Conservation (phyloP, 2,888 invertebrate species). For the Drosophila niveifrons region DNA sequence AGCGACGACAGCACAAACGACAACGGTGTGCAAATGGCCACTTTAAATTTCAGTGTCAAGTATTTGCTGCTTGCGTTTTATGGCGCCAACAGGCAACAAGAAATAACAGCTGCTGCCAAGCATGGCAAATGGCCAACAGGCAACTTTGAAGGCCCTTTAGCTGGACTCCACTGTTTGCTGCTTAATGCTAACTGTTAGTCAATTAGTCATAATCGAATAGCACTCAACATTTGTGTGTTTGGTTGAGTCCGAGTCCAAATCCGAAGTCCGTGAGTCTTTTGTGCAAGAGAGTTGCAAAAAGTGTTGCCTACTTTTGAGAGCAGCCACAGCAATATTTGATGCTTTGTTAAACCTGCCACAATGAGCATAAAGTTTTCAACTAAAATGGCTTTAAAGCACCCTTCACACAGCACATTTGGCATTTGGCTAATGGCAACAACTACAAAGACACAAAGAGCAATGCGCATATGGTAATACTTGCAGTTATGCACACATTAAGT, state of each 20-base stretch:
- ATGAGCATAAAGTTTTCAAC: constrained; percentile 16
- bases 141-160: constrained; percentile 7
- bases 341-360: constrained; percentile 11
- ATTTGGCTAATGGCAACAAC: constrained; percentile 2
- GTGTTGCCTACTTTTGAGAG: constrained; percentile 61
- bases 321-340: constrained; percentile 2
- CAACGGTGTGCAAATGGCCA: constrained; percentile 69
- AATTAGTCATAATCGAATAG: constrained; percentile 74
- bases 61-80: constrained; percentile 64
- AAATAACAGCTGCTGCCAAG: constrained; percentile 38
- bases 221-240: constrained; percentile 43
- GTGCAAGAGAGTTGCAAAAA: constrained; percentile 9
- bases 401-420: background rate
- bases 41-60: constrained; percentile 75
- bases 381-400: constrained; percentile 17
- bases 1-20: background rate
- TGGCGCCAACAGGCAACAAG: constrained; percentile 31
- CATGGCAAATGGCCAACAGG: constrained; percentile 44
- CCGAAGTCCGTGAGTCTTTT: too few species aligned
- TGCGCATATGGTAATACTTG: constrained; percentile 5
- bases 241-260: background rate
- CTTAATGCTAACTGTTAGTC: constrained; percentile 27
- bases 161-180: constrained; percentile 25
- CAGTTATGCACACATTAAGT: constrained; percentile 27
- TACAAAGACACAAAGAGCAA: background rate